Conservation (phyloP, 2,888 invertebrate species). For the Acheta domesticus region DNA sequence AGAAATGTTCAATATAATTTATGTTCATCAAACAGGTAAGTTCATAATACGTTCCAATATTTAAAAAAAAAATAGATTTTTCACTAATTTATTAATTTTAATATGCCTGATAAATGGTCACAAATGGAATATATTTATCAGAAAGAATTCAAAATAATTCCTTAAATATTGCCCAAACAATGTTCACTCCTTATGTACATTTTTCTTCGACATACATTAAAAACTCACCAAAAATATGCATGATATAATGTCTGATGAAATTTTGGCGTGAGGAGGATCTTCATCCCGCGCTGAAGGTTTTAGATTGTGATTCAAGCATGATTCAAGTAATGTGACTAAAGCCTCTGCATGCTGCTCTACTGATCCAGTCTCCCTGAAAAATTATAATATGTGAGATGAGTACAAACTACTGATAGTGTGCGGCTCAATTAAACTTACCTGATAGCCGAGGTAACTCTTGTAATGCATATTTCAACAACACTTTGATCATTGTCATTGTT, state of each 20-base stretch:
- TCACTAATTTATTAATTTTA: too few species aligned
- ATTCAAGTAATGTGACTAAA: conserved; percentile 78
- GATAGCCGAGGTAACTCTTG: conserved; percentile 84
- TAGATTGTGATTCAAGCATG: conserved; percentile 83
- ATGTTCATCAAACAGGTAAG: too few species aligned
- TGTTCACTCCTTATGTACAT: too few species aligned
- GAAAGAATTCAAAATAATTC: too few species aligned
- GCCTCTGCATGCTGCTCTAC: conserved; percentile 82
- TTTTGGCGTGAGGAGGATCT: conserved; percentile 94
- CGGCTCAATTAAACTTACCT: conserved; percentile 49
- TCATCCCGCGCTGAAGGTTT: conserved; percentile 74
- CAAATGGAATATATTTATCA: too few species aligned
- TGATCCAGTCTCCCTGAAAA: conserved; percentile 70
- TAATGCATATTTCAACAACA: conserved; percentile 91
- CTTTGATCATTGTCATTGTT: conserved; percentile 89
- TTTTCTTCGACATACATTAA: not conserved
- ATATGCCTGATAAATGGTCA: too few species aligned
- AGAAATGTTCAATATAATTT: too few species aligned
- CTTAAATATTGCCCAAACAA: too few species aligned
- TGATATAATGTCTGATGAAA: conserved; percentile 90
- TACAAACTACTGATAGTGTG: not conserved
- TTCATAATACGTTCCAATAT: too few species aligned
- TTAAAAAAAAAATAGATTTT: too few species aligned
- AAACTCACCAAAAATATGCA: conserved; percentile 85
- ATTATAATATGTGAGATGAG: conserved; percentile 26